A percentile compares a stretch with the other conserved stretches of the same genome.
These are phyloP conservation scores for Lasioglossum vierecki DNA, from an alignment of 2,888 invertebrate genomes.

Conservation along the genomic window DNA sequence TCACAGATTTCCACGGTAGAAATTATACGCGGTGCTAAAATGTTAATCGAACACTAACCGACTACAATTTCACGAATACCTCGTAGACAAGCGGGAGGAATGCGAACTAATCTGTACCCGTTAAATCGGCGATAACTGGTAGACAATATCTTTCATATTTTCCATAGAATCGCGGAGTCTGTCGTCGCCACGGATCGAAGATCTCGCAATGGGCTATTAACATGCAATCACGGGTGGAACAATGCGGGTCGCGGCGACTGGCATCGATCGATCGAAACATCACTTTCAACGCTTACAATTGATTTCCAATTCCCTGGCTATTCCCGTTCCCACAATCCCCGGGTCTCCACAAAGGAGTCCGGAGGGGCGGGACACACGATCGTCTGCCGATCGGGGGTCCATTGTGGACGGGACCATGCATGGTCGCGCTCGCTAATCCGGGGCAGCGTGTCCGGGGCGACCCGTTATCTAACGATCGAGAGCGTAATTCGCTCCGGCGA, in stretches of 20 bases:
- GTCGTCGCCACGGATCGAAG: neutral
- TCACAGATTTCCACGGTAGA: neutral
- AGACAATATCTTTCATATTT: neutral
- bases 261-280: conserved; percentile 1
- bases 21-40: neutral
- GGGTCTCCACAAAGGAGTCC: neutral
- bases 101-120: neutral
- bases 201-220: conserved; percentile 4
- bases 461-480: conserved; percentile 60
- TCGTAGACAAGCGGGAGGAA: neutral
- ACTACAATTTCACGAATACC: neutral
- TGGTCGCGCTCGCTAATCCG: conserved; percentile 12
- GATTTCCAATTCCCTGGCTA: neutral
- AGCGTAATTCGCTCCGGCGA: conserved; percentile 48
- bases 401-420: conserved; percentile 15
- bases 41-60: neutral
- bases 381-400: conserved; percentile 9
- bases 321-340: conserved; percentile 12
- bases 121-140: neutral
- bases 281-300: neutral
- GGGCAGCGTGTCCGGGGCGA: conserved; percentile 2
- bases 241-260: neutral
- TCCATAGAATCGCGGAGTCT: neutral
- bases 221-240: conserved; percentile 15
- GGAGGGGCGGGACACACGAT: neutral